A percentile compares a stretch with the other conserved stretches of the same genome.
phyloP scores from a whole-genome alignment of 1,140 invertebrate species.

The Thaumetopoea pityocampa region DNA sequence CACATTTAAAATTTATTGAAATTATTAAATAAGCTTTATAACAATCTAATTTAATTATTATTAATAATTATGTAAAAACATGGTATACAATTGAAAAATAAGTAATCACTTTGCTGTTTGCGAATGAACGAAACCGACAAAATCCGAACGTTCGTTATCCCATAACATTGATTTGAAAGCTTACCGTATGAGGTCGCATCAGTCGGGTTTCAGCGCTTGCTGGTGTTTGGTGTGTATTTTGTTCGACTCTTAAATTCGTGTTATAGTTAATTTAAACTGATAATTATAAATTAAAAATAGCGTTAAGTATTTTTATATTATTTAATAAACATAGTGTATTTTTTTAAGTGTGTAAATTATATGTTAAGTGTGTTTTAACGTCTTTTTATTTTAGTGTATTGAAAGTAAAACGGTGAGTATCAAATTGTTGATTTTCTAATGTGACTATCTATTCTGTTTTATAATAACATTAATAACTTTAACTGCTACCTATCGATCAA shows the following conservation, averaged over 20 bases:
- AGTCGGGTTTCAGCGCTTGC: constrained; percentile 72
- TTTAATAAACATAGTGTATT: constrained; percentile 27
- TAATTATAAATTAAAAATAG: constrained; percentile 46
- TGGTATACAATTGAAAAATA: too few species aligned
- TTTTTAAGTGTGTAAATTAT: constrained; percentile 34
- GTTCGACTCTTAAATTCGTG: constrained; percentile 57
- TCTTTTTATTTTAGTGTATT: constrained; percentile 45
- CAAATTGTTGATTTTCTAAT: constrained; percentile 24
- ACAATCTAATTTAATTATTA: too few species aligned
- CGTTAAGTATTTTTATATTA: constrained; percentile 25
- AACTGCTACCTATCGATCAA: too few species aligned
- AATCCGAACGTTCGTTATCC: constrained; percentile 54
- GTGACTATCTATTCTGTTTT: constrained; percentile 19
- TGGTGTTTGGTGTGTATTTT: constrained; percentile 50
- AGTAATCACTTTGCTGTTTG: constrained; percentile 10
- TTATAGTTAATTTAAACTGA: constrained; percentile 39
- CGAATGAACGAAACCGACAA: constrained; percentile 44
- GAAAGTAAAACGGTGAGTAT: constrained; percentile 54
- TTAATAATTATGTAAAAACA: too few species aligned
- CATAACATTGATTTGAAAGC: constrained; percentile 52
- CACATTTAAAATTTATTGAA: too few species aligned
- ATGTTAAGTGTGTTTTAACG: constrained; percentile 35
- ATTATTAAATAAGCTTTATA: too few species aligned
- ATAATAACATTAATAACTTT: constrained; percentile 6
- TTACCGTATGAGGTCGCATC: constrained; percentile 53